Percentiles rank a stretch among this genome's conserved stretches.
These are phyloP conservation scores for Agrotis puta DNA, from an alignment of 2,888 invertebrate genomes.

Conservation along the genomic window DNA sequence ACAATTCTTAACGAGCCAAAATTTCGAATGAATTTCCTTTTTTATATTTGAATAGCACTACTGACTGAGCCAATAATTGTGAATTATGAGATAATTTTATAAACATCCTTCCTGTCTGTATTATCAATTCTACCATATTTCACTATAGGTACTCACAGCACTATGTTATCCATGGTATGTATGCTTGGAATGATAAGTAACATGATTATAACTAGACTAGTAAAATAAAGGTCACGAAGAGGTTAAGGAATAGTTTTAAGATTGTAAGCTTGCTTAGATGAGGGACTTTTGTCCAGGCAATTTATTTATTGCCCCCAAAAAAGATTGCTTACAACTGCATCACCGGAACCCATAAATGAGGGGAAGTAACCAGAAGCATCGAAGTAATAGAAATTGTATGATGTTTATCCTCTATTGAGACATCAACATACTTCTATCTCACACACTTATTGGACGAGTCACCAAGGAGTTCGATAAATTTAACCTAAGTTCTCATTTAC, in stretches of 20 bases:
- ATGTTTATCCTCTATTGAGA: too few species aligned
- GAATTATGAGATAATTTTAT: slow-evolving; percentile 6
- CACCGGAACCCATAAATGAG: not conserved
- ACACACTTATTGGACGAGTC: too few species aligned
- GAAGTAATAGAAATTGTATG: too few species aligned
- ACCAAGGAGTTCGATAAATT: too few species aligned
- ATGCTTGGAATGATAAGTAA: slow-evolving; percentile 30
- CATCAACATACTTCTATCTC: too few species aligned
- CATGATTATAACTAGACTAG: not conserved
- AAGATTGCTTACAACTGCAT: not conserved
- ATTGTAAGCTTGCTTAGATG: not conserved
- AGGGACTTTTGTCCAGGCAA: not conserved
- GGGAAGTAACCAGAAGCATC: not conserved
- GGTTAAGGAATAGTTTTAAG: too few species aligned
- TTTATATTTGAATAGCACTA: not conserved
- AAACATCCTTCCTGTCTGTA: not conserved
- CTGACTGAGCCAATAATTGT: not conserved
- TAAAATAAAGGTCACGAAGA: not conserved
- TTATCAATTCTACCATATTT: slow-evolving; percentile 19
- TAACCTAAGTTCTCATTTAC: too few species aligned
- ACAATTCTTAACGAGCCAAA: too few species aligned
- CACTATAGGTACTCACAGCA: slow-evolving; percentile 31
- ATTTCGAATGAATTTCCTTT: too few species aligned
- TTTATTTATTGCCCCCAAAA: not conserved
- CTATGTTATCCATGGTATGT: slow-evolving; percentile 20